Evolutionary conservation across 2,888 invertebrate genomes (phyloP).

Genomic region (Brachyopa scutellaris): DNA sequence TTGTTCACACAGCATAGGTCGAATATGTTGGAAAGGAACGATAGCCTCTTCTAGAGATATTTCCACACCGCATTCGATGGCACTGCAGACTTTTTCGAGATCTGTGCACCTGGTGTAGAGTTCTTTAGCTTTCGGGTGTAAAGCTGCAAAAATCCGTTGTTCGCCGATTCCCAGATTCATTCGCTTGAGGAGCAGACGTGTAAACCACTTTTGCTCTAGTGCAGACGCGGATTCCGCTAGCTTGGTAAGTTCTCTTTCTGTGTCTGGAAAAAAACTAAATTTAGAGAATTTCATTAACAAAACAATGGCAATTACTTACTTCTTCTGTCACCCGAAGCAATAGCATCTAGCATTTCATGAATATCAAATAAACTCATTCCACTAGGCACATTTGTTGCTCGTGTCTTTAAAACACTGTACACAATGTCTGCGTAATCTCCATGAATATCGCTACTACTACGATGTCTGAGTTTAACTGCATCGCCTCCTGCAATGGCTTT

Average conservation of each 20-base stretch:
- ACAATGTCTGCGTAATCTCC: constrained; percentile 93
- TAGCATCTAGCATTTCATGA: constrained; percentile 88
- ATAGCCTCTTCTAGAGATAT: constrained; percentile 79
- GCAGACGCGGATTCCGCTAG: constrained; percentile 87
- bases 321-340: constrained; percentile 86
- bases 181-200: constrained; percentile 93
- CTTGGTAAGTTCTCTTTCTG: constrained; percentile 86
- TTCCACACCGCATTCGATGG: constrained; percentile 56
- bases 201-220: constrained; percentile 94
- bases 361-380: constrained; percentile 87
- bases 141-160: constrained; percentile 86
- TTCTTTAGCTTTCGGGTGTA: constrained; percentile 91
- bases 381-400: constrained; percentile 81
- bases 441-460: constrained; percentile 81
- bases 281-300: neutral
- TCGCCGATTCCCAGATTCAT: constrained; percentile 89
- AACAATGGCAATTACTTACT: constrained; percentile 81
- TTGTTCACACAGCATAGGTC: constrained; percentile 94
- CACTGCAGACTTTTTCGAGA: constrained; percentile 85
- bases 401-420: constrained; percentile 86
- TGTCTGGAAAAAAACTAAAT: constrained; percentile 78
- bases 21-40: constrained; percentile 89
- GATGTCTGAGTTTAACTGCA: constrained; percentile 77
- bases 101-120: constrained; percentile 88
- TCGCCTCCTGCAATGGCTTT: constrained; percentile 82